Evolutionary conservation across 2,888 invertebrate genomes (phyloP).

Genomic region (Autographa gamma): DNA sequence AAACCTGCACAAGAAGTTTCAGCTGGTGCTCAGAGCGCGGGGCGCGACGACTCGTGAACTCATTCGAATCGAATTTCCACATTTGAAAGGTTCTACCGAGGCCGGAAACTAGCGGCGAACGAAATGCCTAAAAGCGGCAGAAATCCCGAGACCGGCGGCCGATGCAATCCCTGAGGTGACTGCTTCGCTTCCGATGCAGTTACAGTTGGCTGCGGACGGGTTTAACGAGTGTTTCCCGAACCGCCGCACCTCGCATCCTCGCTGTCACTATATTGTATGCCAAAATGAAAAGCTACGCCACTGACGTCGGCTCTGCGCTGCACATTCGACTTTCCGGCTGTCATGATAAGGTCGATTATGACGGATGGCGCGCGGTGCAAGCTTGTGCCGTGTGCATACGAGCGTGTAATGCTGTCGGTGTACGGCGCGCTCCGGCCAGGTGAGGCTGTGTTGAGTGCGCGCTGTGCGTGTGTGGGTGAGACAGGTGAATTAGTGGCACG

Average conservation of each 20-base stretch:
- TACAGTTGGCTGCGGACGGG: slow-evolving; percentile 67
- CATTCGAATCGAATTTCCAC: slow-evolving; percentile 76
- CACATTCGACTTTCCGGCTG: slow-evolving; percentile 59
- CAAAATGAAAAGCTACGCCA: slow-evolving; percentile 60
- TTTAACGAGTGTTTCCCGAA: slow-evolving; percentile 75
- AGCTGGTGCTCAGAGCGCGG: slow-evolving; percentile 61
- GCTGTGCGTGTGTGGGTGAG: slow-evolving; percentile 68
- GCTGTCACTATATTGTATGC: slow-evolving; percentile 66
- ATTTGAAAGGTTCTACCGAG: slow-evolving; percentile 60
- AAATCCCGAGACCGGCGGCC: slow-evolving; percentile 59
- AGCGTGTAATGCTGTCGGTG: slow-evolving; percentile 71
- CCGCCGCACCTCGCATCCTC: slow-evolving; percentile 62
- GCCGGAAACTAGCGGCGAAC: slow-evolving; percentile 63
- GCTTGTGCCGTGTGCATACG: slow-evolving; percentile 73
- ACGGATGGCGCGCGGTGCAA: slow-evolving; percentile 61
- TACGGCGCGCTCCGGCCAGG: slow-evolving; percentile 67
- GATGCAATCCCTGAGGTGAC: slow-evolving; percentile 68
- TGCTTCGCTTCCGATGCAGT: slow-evolving; percentile 74
- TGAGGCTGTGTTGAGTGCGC: slow-evolving; percentile 55
- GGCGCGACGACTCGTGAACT: slow-evolving; percentile 76
- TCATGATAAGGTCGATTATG: slow-evolving; percentile 69
- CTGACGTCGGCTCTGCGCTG: slow-evolving; percentile 28
- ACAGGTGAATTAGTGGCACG: slow-evolving; percentile 78
- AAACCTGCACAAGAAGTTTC: slow-evolving; percentile 70
- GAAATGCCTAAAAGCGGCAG: slow-evolving; percentile 66